phyloP scores from a whole-genome alignment of 2,113 vertebrate species.

The Sprattus sprattus region DNA sequence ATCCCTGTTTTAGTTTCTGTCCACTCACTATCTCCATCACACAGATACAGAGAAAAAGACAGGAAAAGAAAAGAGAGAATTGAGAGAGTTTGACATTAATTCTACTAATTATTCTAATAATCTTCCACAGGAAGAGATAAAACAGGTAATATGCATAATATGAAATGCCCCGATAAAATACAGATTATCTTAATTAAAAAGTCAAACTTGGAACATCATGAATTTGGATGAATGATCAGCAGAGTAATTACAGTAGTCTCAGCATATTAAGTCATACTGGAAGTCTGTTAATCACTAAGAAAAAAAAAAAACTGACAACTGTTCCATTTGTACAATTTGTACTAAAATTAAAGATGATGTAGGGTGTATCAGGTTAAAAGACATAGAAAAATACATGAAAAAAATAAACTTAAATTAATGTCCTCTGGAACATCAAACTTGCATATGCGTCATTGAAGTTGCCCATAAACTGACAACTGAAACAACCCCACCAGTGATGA shows the following conservation, averaged over 20 bases:
- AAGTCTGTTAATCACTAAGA: background rate
- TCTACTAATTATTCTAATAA: background rate
- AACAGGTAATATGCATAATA: background rate
- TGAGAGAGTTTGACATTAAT: background rate
- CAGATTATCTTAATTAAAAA: background rate
- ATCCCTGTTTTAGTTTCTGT: background rate
- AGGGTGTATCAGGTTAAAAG: background rate
- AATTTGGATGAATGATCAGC: background rate
- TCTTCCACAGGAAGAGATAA: background rate
- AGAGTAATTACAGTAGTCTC: background rate
- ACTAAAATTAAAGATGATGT: background rate
- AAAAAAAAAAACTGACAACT: background rate
- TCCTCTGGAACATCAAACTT: background rate
- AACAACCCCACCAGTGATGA: background rate
- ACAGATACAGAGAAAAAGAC: background rate
- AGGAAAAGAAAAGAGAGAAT: background rate
- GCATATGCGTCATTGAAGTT: background rate
- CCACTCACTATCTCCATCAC: background rate
- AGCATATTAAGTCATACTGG: background rate
- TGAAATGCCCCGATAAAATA: background rate
- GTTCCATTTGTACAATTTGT: background rate
- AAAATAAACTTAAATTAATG: too few relatives aligned
- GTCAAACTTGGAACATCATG: background rate
- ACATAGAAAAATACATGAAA: background rate
- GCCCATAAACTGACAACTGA: background rate